These are phyloP conservation scores for Asbolus verrucosus DNA, from an alignment of 1,140 invertebrate species.

Conservation along the genomic window DNA sequence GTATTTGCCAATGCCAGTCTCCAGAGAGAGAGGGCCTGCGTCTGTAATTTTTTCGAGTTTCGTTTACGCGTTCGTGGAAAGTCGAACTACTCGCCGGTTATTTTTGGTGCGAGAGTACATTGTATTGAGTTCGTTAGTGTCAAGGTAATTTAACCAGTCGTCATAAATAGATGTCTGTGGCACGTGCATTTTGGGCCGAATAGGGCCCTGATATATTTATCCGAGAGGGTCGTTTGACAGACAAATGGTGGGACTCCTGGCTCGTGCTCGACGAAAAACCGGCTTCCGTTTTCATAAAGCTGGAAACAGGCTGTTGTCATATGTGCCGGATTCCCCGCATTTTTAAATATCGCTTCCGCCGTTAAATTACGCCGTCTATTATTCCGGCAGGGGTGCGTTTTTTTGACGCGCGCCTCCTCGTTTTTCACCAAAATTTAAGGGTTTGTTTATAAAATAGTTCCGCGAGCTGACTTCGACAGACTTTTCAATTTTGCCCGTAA, in stretches of 20 bases:
- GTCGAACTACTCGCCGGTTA: constrained; percentile 38
- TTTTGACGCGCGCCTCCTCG: constrained; percentile 39
- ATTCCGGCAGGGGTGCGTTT: constrained; percentile 52
- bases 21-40: constrained; percentile 35
- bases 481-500: constrained; percentile 43
- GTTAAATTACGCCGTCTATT: constrained; percentile 58
- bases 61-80: constrained; percentile 48
- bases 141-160: constrained; percentile 63
- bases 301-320: constrained; percentile 64
- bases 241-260: constrained; percentile 61
- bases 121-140: constrained; percentile 59
- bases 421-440: constrained; percentile 33
- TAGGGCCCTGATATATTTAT: constrained; percentile 59
- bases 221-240: constrained; percentile 60
- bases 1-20: constrained; percentile 50
- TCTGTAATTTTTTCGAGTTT: constrained; percentile 41
- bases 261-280: constrained; percentile 52
- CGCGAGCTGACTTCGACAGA: constrained; percentile 43
- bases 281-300: constrained; percentile 64
- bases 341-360: constrained; percentile 60
- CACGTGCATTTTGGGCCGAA: constrained; percentile 48
- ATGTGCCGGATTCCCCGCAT: constrained; percentile 58
- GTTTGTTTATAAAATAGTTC: constrained; percentile 49
- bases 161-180: constrained; percentile 60
- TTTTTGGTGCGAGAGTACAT: constrained; percentile 46